Evolutionary conservation across 2,797 vertebrate genomes (phyloP).

Genomic region (Glyptemys insculpta): DNA sequence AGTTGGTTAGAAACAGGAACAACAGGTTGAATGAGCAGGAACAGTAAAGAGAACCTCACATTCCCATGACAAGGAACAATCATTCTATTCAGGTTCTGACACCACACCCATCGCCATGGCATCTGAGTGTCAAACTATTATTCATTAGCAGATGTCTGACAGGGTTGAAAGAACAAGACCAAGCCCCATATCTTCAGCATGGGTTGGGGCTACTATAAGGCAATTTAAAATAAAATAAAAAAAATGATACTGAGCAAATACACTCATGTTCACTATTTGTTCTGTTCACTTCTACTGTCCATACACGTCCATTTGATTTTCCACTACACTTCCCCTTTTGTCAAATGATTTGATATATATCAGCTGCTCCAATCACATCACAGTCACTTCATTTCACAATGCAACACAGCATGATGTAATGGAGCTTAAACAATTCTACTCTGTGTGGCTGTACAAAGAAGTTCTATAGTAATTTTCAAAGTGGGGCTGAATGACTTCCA

Average conservation of each 20-base stretch:
- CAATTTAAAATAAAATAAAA: background rate
- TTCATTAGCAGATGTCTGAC: background rate
- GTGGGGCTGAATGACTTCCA: background rate
- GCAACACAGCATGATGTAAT: constrained; percentile 63
- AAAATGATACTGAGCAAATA: constrained; percentile 13
- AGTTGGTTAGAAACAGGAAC: constrained; percentile 26
- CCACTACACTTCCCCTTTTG: constrained; percentile 47
- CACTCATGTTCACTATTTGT: constrained; percentile 14
- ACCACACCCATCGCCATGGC: background rate
- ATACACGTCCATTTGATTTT: constrained; percentile 43
- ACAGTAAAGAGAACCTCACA: constrained; percentile 19
- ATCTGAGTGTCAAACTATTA: background rate
- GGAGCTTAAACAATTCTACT: constrained; percentile 49
- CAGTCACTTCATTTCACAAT: constrained; percentile 65
- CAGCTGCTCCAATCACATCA: constrained; percentile 58
- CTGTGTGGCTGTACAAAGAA: constrained; percentile 42
- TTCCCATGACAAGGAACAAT: background rate
- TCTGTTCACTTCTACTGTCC: constrained; percentile 18
- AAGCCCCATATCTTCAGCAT: background rate
- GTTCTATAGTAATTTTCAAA: constrained; percentile 27
- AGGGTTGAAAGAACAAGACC: constrained; percentile 31
- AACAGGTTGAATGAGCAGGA: background rate
- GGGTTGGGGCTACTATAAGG: constrained; percentile 3
- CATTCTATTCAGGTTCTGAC: background rate
- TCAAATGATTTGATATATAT: constrained; percentile 55